These are phyloP conservation scores for Rousettus madagascariensis DNA, from an alignment of 2,797 vertebrate genomes.

Conservation along the genomic window DNA sequence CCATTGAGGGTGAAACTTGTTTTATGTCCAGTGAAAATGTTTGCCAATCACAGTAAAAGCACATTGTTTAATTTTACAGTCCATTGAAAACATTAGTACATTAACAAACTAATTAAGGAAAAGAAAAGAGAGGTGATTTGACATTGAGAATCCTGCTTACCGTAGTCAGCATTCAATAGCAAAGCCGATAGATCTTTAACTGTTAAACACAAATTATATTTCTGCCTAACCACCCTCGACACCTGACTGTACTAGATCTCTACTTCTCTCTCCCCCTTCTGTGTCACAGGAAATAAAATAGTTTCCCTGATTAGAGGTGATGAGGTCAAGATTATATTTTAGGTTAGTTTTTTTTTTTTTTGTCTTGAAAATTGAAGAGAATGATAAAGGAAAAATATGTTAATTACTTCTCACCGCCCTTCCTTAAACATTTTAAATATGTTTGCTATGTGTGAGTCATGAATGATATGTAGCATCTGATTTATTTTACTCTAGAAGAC, in stretches of 20 bases:
- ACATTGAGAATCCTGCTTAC: not conserved
- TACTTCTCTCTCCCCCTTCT: not conserved
- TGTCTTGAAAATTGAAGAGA: not conserved
- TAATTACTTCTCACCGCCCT: not conserved
- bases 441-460: not conserved
- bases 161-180: not conserved
- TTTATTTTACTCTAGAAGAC: not conserved
- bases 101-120: constrained; percentile 63
- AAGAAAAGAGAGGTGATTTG: not conserved
- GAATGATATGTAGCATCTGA: not conserved
- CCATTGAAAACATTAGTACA: constrained; percentile 34
- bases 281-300: not conserved
- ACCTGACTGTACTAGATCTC: not conserved
- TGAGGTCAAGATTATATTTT: not conserved
- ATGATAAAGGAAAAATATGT: not conserved
- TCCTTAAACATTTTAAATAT: not conserved
- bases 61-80: constrained; percentile 59
- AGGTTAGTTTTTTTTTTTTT: not conserved
- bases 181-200: not conserved
- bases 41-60: constrained; percentile 51
- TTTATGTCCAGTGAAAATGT: constrained; percentile 50
- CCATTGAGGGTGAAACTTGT: not conserved
- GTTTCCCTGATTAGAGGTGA: not conserved
- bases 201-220: not conserved
- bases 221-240: not conserved